Evolutionary conservation across 2,888 invertebrate species (phyloP).

Genomic region (Megastigmus dorsalis): DNA sequence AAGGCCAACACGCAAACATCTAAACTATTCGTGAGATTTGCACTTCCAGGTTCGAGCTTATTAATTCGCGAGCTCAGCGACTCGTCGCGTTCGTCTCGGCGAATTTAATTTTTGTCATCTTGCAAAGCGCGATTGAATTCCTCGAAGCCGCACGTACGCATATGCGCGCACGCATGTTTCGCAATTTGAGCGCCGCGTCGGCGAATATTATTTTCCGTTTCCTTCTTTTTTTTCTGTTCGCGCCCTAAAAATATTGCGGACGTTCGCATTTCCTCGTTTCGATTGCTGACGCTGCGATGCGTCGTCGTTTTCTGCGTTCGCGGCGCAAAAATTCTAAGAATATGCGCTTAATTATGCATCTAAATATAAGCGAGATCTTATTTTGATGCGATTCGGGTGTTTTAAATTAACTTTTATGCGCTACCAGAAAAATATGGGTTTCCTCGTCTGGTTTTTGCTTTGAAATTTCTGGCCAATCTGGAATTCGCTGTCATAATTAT

Average conservation of each 20-base stretch:
- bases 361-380: background rate
- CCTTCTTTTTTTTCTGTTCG: background rate
- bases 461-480: too few species aligned
- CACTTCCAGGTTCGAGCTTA: background rate
- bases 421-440: background rate
- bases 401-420: background rate
- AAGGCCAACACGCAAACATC: too few species aligned
- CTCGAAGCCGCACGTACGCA: too few species aligned
- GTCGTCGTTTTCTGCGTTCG: too few species aligned
- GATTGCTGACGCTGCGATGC: background rate
- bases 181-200: background rate
- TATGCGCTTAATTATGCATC: background rate
- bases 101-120: background rate
- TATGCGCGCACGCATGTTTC: background rate
- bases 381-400: background rate
- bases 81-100: background rate
- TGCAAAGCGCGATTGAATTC: background rate
- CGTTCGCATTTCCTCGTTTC: conserved; percentile 15
- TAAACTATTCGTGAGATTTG: too few species aligned
- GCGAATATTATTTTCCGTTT: background rate
- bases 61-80: too few species aligned
- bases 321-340: conserved; percentile 26
- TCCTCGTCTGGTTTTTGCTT: too few species aligned
- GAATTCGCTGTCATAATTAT: too few species aligned
- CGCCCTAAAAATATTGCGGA: conserved; percentile 22